Evolutionary conservation across 2,888 invertebrate species (phyloP), one percentile per base, ranked within the genome.

Genomic region (Hecatera dysodea): DNA sequence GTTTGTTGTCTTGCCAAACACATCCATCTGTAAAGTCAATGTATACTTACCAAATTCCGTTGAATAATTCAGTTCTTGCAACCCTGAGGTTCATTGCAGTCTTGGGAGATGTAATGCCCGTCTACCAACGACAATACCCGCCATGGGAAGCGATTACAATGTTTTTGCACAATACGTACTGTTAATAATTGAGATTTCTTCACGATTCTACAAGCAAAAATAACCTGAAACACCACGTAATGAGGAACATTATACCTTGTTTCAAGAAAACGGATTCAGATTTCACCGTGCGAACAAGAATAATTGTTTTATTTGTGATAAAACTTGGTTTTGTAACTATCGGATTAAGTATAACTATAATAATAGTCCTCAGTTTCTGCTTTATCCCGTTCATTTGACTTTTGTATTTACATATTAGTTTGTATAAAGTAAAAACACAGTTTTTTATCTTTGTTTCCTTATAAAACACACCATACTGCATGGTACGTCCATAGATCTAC

Each of bases 101-200:
- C 72, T 61, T 57, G 55, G 56, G 73, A 81, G 84, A 78, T 71
- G 75, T 78, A 83, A 82, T 75, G 69, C 77, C 72, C 65, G 80
- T 76, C 66, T 80, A 67, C 67, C 67, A 64, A 60, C 71, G 76
- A 83, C 82, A 85, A 85, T 83, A 81, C 77, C 68, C 78, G 75
- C 78, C 76, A 85, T 86, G 86, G 84, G 86, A 86, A 86, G 68
- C 67, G 76, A 81, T 85, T 77, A 84, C 80, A 84, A 72, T 79
- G 76, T 85, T 84, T 86, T 83, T 85, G 73, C 85, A 84, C 84
- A 84, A 86, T 81, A 86, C 75, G 85, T 77, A 84, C 56, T 72
- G 76, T 67, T 80, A 70, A 80, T 83, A 72, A 75, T 74, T 75
- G 64, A 77, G 83, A 78, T 80, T 86, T 81, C 78, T 81, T 81